Base-by-base conservation (phyloP, 1,140 invertebrate genomes). In the Zophobas atratus region DNA sequence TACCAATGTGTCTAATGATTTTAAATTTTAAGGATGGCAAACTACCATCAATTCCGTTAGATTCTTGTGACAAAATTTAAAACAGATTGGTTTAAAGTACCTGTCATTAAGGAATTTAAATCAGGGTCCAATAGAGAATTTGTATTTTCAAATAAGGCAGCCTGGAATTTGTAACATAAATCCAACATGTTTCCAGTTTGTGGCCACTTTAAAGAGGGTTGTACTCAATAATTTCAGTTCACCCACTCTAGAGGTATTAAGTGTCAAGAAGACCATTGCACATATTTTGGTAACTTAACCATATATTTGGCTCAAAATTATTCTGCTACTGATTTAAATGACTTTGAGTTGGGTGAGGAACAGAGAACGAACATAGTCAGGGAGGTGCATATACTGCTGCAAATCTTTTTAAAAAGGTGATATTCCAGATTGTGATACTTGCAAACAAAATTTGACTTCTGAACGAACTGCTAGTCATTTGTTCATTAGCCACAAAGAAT, bases 111-210 rank as follows among this genome's bases (percentile, higher is more conserved):
- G 41, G 20, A 20, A 20, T 20, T 20, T 20, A 20, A 20, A 20
- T 20, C 20, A 20, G 20, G 20, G 20, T 20, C 20, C 20, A 20
- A 20, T 20, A 20, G 20, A 20, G 20, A 20, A 20, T 20, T 20
- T 20, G 20, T 20, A 55, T 56, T 74, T 49, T 38, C 1, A 2
- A n/a, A 74, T 74, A 6, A 55, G 71, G 20, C 20, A 20, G 20
- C 20, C 20, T 20, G 20, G 74, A 5, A 35, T 63, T 8, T 6
- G 2, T 33, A 75, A 75, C 43, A 75, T 56, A 46, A 75, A 63
- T 33, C 55, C 56, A 33, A 75, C 51, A 41, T 43, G 56, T 32
- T 48, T 53, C 35, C 39, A 71, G 34, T 75, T 75, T 56, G 46
- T 41, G 2, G 49, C 49, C 8, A 8, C 49, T 4, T 70, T 70